Conservation (phyloP, 2,797 vertebrate genomes). For the Mus spretus region DNA sequence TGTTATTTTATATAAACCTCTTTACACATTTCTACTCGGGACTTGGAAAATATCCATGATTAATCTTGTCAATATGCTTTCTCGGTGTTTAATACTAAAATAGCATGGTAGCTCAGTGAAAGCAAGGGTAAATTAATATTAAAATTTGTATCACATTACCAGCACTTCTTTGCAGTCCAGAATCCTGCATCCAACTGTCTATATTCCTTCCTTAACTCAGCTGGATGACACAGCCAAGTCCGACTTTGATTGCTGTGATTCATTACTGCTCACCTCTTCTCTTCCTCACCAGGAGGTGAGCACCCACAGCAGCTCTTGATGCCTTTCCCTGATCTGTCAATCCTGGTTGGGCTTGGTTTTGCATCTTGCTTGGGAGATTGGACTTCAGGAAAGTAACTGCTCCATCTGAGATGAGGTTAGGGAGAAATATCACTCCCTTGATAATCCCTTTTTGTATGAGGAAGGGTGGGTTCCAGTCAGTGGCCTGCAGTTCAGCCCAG, state of each 20-base stretch:
- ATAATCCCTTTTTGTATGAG: not conserved
- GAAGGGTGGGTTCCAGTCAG: not conserved
- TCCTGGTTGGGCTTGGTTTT: fast-evolving
- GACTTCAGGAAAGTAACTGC: fast-evolving
- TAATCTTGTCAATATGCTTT: slow-evolving; percentile 69
- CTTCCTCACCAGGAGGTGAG: fast-evolving
- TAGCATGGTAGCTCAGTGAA: slow-evolving; percentile 43
- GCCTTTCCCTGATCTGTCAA: not conserved
- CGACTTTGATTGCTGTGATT: not conserved
- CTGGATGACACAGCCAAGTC: not conserved
- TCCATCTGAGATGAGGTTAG: not conserved
- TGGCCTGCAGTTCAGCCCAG: not conserved
- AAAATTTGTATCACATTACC: slow-evolving; percentile 22
- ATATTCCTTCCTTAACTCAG: not conserved
- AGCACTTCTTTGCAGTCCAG: not conserved
- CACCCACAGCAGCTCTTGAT: not conserved
- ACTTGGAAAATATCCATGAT: slow-evolving; percentile 74
- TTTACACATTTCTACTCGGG: slow-evolving; percentile 76
- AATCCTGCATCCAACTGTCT: not conserved
- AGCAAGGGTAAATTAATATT: slow-evolving; percentile 67
- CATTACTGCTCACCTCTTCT: not conserved
- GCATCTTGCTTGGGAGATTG: not conserved
- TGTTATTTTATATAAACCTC: slow-evolving; percentile 73
- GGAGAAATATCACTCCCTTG: not conserved
- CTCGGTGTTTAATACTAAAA: slow-evolving; percentile 71